Base-by-base conservation (phyloP, 2,888 invertebrate genomes). In the Nomada hirtipes region DNA sequence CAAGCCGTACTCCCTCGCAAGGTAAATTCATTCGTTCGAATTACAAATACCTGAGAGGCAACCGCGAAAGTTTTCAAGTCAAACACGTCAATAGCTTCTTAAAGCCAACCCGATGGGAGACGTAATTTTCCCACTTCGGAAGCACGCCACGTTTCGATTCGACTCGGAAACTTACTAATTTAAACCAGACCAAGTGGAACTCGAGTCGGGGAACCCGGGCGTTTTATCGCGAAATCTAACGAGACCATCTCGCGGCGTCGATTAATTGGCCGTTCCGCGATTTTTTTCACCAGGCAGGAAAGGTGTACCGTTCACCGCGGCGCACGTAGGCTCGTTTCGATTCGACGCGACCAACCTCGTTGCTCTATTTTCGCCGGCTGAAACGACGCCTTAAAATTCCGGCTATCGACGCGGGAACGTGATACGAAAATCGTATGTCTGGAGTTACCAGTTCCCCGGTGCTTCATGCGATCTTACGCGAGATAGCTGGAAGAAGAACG, bases 351-450 rank as follows among this genome's bases (percentile, higher is more conserved):
- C 20, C 23, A 50, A 50, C 18, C 18, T 11, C 18, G 29, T 15
- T 36, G 55, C 65, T 59, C 47, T 7, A 29, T 67, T 65, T 18
- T 59, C 61, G 11, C 18, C 20, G 15, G 0, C 2, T 29, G 26
- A 13, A 36, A 29, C 29, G 55, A 18, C 29, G 23, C 20, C 29
- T 72, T 52, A 65, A 76, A 65, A 65, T 72, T 52, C 59, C 42
- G 11, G 20, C 65, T 50, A 71, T 65, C 42, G 65, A 20, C 36
- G n/a, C 52, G 7, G 15, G 44, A 67, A 72, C 60, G 65, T 72
- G 53, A 55, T 73, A 67, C 20, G 60, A 53, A 61, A 77, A 67
- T 73, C 52, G 52, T 73, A 67, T 59, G 64, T 23, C 52, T 4
- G 57, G 11, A 59, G 26, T 42, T 2, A 50, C 60, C 36, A 29